Percentiles rank a stretch among this genome's conserved stretches.
phyloP scores from a whole-genome alignment of 1,140 invertebrate species.

The Ceratina calcarata region DNA sequence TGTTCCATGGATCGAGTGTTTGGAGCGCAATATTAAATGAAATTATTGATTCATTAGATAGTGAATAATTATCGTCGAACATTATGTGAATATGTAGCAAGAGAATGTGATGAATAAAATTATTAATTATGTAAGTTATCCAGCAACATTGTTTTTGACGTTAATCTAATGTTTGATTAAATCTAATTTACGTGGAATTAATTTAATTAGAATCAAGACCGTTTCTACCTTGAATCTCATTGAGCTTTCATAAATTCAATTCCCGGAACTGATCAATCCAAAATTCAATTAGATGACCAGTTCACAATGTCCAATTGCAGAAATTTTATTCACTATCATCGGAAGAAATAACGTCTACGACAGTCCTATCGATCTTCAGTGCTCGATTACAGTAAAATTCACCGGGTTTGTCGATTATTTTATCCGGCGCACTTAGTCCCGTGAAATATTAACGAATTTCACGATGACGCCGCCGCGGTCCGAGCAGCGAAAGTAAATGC shows the following conservation, averaged over 20 bases:
- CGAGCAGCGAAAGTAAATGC: slow-evolving; percentile 27
- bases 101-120: no score
- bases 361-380: background rate
- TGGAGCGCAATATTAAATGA: no score
- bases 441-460: slow-evolving; percentile 28
- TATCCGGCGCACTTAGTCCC: background rate
- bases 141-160: no score
- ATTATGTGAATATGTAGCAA: no score
- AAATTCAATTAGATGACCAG: no score
- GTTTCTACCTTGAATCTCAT: background rate
- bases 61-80: no score
- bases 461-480: background rate
- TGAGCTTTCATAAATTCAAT: background rate
- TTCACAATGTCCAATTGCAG: no score
- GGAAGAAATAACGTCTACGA: background rate
- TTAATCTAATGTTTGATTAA: no score
- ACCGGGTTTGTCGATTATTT: background rate
- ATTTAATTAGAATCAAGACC: background rate
- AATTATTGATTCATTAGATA: no score
- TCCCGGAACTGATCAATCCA: background rate
- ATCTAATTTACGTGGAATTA: background rate
- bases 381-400: background rate
- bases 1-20: background rate
- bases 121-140: no score
- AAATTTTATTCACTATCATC: no score